Conservation (phyloP, 1,140 invertebrate genomes). For the Drosophila erecta region DNA sequence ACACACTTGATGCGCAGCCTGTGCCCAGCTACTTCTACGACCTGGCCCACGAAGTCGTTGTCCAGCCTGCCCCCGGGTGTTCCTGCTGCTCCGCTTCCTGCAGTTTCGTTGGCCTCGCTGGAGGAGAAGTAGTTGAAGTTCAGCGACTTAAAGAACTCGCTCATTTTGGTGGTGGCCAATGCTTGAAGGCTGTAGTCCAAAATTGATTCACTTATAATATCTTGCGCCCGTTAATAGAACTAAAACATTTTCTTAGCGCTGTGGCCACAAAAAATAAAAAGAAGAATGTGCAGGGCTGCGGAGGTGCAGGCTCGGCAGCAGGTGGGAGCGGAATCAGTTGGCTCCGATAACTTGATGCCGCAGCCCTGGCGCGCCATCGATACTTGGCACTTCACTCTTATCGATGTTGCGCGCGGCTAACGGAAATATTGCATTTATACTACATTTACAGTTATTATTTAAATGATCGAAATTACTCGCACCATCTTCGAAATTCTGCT, state of each 20-base stretch:
- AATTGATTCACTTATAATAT: conserved; percentile 23
- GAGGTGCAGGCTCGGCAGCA: not conserved
- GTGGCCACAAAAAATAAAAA: conserved; percentile 10
- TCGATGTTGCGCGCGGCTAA: not conserved
- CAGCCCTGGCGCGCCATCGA: not conserved
- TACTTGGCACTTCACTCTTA: not conserved
- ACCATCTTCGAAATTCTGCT: too few species aligned
- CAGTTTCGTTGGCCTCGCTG: conserved; percentile 57
- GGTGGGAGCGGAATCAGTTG: not conserved
- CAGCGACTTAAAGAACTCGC: conserved; percentile 93
- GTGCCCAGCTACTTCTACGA: conserved; percentile 94
- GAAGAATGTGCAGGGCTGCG: conserved; percentile 40
- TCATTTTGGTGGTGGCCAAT: conserved; percentile 87
- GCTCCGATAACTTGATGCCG: not conserved
- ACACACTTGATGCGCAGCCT: conserved; percentile 95
- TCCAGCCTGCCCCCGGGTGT: conserved; percentile 85
- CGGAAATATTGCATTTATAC: too few species aligned
- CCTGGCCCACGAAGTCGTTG: conserved; percentile 96
- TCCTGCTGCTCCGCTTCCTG: conserved; percentile 21
- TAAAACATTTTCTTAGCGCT: conserved; percentile 55
- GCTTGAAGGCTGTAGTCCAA: conserved; percentile 10
- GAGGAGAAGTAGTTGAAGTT: conserved; percentile 93
- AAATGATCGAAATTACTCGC: too few species aligned
- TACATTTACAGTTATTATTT: too few species aligned
- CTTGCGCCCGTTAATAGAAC: conserved; percentile 43